A percentile compares a stretch with the other conserved stretches of the same genome.
phyloP scores from a whole-genome alignment of 2,888 invertebrate species.

The Choristoneura rosaceana region DNA sequence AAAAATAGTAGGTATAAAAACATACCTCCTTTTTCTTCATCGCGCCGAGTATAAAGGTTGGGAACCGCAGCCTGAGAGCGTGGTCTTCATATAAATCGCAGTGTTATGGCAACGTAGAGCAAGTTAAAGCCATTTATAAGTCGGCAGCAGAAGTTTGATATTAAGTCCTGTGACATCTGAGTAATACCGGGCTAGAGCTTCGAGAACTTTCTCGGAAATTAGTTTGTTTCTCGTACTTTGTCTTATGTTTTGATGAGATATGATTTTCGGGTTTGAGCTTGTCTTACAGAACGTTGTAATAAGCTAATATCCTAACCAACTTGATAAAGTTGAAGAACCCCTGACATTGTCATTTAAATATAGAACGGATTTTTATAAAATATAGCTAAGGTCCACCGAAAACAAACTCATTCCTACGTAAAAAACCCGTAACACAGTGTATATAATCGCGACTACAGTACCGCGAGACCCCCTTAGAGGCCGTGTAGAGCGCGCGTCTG shows the following conservation, averaged over 20 bases:
- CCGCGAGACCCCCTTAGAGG: no score
- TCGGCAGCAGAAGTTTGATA: conserved; percentile 33
- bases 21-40: not conserved
- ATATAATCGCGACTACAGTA: no score
- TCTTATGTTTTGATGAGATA: conserved; percentile 6
- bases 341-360: no score
- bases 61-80: not conserved
- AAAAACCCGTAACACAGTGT: no score
- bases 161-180: conserved; percentile 35
- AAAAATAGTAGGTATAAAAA: not conserved
- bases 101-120: conserved; percentile 15
- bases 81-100: conserved; percentile 7
- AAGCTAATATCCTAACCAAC: no score
- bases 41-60: not conserved
- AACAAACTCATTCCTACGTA: no score
- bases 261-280: not conserved
- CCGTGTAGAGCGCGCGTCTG: no score
- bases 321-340: no score
- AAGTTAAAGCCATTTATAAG: conserved; percentile 35
- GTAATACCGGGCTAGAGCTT: conserved; percentile 27
- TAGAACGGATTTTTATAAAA: no score
- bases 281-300: not conserved
- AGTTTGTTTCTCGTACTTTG: conserved; percentile 18
- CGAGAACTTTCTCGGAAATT: conserved; percentile 28
- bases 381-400: no score